Evolutionary conservation across 92 coral and sea anemone species (phyloP).

Genomic region (Pocillopora meandrina): DNA sequence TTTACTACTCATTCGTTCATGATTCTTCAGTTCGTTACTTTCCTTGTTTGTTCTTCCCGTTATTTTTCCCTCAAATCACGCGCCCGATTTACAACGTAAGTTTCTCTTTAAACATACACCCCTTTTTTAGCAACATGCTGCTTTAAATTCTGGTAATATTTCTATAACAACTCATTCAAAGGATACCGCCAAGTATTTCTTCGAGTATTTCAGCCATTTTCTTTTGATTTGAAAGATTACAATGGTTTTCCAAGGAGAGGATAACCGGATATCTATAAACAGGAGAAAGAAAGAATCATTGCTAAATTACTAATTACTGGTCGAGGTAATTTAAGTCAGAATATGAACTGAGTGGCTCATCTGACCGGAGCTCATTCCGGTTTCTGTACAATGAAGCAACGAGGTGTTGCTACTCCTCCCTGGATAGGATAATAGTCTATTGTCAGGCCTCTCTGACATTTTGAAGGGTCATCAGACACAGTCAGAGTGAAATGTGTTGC

Average conservation of each 20-base stretch:
- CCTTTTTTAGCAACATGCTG: no score
- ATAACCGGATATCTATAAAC: constrained; percentile 87
- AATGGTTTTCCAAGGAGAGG: constrained; percentile 94
- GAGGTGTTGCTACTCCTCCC: no score
- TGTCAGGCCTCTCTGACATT: no score
- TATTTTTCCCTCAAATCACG: background rate
- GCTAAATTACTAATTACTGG: no score
- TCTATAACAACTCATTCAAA: background rate
- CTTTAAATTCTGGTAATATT: no score
- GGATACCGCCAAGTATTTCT: constrained; percentile 83
- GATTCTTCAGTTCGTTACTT: background rate
- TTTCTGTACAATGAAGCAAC: no score
- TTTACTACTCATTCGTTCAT: background rate
- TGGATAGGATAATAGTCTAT: no score
- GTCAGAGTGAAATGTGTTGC: no score
- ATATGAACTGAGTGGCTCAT: no score
- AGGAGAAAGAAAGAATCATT: background rate
- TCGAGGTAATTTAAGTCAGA: no score
- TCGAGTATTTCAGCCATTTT: constrained; percentile 85
- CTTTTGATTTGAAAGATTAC: constrained; percentile 80
- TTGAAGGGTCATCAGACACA: no score
- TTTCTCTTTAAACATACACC: background rate
- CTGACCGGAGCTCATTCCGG: no score
- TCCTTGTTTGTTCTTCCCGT: background rate
- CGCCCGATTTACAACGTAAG: background rate